Conservation (phyloP, 2,797 vertebrate genomes). For the Miichthys miiuy region DNA sequence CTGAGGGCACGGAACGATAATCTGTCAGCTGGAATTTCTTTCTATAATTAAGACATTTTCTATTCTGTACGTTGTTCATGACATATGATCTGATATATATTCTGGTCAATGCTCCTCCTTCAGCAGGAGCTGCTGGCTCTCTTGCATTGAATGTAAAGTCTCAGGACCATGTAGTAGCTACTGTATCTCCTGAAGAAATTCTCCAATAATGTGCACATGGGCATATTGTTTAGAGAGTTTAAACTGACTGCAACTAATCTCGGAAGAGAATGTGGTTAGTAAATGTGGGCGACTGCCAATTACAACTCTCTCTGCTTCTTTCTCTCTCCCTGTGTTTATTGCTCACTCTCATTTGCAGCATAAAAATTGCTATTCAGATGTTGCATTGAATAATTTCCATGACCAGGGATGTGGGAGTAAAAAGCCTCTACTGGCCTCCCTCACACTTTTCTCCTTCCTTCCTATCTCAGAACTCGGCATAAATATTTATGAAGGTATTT, state of each 20-base stretch:
- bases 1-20: background rate
- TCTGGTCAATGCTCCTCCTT: slow-evolving; percentile 11
- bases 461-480: slow-evolving; percentile 62
- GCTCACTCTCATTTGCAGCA: slow-evolving; percentile 56
- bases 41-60: background rate
- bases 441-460: slow-evolving; percentile 43
- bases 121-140: background rate
- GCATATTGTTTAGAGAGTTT: slow-evolving; percentile 19
- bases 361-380: slow-evolving; percentile 73
- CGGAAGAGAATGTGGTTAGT: slow-evolving; percentile 16
- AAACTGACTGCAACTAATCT: slow-evolving; percentile 30
- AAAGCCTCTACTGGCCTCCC: slow-evolving; percentile 62
- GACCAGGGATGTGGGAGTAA: slow-evolving; percentile 67
- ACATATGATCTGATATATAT: slow-evolving; percentile 12
- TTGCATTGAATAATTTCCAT: slow-evolving; percentile 74
- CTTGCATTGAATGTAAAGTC: background rate
- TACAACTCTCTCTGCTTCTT: slow-evolving; percentile 36
- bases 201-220: background rate
- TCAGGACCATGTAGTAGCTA: background rate
- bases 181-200: background rate
- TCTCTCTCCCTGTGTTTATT: slow-evolving; percentile 25
- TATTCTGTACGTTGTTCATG: slow-evolving; percentile 7
- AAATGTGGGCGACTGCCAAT: slow-evolving; percentile 53
- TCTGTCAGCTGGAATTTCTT: background rate
- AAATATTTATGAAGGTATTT: slow-evolving; percentile 81